A percentile compares a stretch with the other conserved stretches of the same genome.
Evolutionary conservation across 2,113 vertebrate genomes (phyloP).

Genomic region (Pithys albifrons): DNA sequence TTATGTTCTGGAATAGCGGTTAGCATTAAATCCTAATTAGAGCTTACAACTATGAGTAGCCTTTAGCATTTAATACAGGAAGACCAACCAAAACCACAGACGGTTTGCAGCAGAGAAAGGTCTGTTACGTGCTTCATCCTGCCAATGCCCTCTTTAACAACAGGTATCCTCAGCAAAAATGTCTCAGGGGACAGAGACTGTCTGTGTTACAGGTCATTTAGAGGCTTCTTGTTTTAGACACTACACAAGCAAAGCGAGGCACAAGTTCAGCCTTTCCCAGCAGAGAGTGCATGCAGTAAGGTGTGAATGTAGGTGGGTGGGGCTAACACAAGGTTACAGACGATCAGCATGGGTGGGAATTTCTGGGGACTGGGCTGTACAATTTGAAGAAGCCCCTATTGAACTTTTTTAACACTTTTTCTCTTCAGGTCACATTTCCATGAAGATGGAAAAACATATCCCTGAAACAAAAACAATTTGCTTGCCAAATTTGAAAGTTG

Average conservation of each 20-base stretch:
- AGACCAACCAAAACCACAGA: neutral
- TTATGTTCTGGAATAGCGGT: neutral
- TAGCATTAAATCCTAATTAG: neutral
- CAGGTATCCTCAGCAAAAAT: neutral
- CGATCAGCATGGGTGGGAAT: neutral
- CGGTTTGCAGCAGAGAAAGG: neutral
- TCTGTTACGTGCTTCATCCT: neutral
- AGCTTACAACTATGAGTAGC: neutral
- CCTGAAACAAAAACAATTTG: neutral
- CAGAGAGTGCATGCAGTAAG: neutral
- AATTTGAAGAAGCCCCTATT: neutral
- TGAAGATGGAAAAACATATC: neutral
- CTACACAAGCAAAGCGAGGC: neutral
- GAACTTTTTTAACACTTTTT: neutral
- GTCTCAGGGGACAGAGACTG: neutral
- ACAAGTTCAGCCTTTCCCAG: neutral
- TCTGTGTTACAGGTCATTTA: neutral
- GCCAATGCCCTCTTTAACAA: neutral
- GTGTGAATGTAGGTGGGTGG: neutral
- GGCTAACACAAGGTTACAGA: neutral
- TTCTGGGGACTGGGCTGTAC: neutral
- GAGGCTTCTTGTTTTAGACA: neutral
- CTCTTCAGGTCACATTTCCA: neutral
- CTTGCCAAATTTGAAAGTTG: neutral
- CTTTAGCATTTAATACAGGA: neutral